Evolutionary conservation across 2,888 invertebrate genomes (phyloP), one percentile per base, ranked within the genome.

Genomic region (Epiperipatus broadwayi): DNA sequence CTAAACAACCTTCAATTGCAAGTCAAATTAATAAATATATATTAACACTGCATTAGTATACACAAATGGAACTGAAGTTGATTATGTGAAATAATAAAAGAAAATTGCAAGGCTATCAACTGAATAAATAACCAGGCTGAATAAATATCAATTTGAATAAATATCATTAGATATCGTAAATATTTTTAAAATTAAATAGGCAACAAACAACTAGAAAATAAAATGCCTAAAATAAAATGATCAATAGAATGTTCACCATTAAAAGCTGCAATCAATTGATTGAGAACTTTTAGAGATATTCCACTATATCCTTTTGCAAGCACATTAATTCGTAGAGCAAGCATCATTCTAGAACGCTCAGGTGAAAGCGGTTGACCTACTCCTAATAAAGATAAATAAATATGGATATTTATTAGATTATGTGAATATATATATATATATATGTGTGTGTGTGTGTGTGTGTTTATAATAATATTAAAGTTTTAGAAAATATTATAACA

Each of bases 221-320:
- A 25, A 28, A 27, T 25, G 4, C 16, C 7, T 29, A 22, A 21
- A 28, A 28, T 3, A 37, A 3, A 5, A 21, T 16, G n/a, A 19
- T 39, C 21, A 16, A 12, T 4, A 7, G 5, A n/a, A 12, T 19
- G 43, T 55, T 50, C 52, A 71, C 72, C 67, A 53, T 73, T 74
- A 52, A 73, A 74, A 3, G 71, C 72, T 32, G 66, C 67, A 15
- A 73, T 62, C 44, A 70, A 61, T 46, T 67, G 66, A 32, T 63
- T 57, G 8, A 74, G 58, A 10, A 67, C 68, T 35, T 60, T 57
- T 14, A 68, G 49, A 1, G 71, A 69, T 41, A 74, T 70, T 5
- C 73, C 73, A 46, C 70, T 70, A 59, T 68, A 67, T 4, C 73
- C 73, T 52, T 73, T 74, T n/a, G 72, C 69, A 30, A 74, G 54